phyloP scores from a whole-genome alignment of 2,888 invertebrate species.

The Luffia ferchaultella region DNA sequence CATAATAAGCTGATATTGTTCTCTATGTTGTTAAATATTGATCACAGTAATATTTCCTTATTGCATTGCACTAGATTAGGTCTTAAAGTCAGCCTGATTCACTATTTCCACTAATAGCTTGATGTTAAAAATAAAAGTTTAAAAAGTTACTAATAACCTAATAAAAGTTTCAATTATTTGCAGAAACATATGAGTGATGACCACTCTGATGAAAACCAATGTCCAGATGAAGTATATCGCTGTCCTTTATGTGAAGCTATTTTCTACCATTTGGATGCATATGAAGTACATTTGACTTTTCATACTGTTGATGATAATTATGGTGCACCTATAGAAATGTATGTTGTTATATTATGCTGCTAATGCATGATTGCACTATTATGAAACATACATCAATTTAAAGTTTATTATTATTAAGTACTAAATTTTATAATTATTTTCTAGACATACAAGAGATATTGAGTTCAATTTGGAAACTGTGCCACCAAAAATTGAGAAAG shows the following conservation, averaged over 20 bases:
- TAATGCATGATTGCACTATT: not conserved
- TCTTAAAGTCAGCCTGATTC: too few relatives aligned
- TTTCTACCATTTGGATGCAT: slow-evolving; percentile 71
- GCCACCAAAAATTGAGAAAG: slow-evolving; percentile 46
- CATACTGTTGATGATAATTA: slow-evolving; percentile 70
- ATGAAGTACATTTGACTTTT: slow-evolving; percentile 69
- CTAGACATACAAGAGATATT: slow-evolving; percentile 28
- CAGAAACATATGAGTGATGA: slow-evolving; percentile 64
- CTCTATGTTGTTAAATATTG: too few relatives aligned
- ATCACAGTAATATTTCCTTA: too few relatives aligned
- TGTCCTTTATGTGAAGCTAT: slow-evolving; percentile 72
- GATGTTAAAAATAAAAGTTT: too few relatives aligned
- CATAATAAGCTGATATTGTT: too few relatives aligned
- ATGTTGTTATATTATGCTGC: slow-evolving; percentile 19
- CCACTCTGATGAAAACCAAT: slow-evolving; percentile 61
- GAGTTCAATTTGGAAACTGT: slow-evolving; percentile 53
- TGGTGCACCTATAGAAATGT: slow-evolving; percentile 62
- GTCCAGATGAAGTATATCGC: slow-evolving; percentile 63
- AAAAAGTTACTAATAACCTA: too few relatives aligned
- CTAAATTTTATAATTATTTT: slow-evolving; percentile 12
- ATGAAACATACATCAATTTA: not conserved
- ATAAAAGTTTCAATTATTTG: too few relatives aligned
- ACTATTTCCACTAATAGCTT: too few relatives aligned
- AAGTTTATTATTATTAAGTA: not conserved
- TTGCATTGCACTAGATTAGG: too few relatives aligned